Evolutionary conservation across 2,113 vertebrate genomes (phyloP).

Genomic region (Probosciger aterrimus): DNA sequence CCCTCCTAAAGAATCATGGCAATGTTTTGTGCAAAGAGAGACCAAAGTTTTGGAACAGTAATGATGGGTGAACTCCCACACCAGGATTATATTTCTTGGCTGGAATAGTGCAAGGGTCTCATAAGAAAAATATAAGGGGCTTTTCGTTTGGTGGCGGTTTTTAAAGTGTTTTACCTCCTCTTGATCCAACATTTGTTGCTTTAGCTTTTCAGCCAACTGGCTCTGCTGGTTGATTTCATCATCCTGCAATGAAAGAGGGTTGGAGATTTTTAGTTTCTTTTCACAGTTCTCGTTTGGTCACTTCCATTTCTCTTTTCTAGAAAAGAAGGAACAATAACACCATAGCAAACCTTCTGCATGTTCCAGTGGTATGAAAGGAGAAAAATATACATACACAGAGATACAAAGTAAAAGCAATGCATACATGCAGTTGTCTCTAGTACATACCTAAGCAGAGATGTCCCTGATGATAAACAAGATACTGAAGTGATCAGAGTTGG

Average conservation of each 20-base stretch:
- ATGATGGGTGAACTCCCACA: background rate
- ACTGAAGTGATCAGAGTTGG: background rate
- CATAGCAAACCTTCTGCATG: background rate
- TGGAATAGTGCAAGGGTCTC: background rate
- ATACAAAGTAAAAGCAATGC: background rate
- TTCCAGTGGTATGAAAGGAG: background rate
- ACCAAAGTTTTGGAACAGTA: background rate
- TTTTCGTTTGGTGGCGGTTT: background rate
- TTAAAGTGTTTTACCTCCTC: constrained; percentile 83
- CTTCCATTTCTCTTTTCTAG: background rate
- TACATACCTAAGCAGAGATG: background rate
- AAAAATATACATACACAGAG: background rate
- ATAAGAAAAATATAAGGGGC: background rate
- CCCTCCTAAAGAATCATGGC: background rate
- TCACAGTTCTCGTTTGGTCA: background rate
- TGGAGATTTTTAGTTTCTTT: background rate
- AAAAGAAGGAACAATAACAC: background rate
- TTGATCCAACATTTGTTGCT: constrained; percentile 93
- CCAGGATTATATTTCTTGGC: background rate
- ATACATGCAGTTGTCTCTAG: background rate
- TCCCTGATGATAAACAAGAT: background rate
- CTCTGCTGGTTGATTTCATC: constrained; percentile 98
- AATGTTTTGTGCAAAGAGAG: background rate
- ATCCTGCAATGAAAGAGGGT: constrained; percentile 76
- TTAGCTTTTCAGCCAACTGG: constrained; percentile 88